Conservation (phyloP, 2,797 vertebrate genomes). For the Rhabdophis nuchalis region DNA sequence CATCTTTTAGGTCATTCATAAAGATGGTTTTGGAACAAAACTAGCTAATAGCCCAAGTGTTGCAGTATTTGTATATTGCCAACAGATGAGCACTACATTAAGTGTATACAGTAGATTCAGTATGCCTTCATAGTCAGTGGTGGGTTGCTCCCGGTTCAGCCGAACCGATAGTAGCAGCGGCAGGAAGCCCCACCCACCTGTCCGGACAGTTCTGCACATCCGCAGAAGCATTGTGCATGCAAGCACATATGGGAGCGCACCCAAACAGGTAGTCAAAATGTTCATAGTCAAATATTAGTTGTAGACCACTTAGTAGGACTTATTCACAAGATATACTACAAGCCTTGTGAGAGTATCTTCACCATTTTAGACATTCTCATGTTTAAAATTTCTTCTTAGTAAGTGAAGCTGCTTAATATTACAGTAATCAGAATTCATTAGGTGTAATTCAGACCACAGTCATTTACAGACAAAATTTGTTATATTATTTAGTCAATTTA, state of each 20-base stretch:
- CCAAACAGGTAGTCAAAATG: too few relatives aligned
- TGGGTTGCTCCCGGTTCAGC: too few relatives aligned
- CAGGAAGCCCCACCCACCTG: too few relatives aligned
- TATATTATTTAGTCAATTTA: background rate
- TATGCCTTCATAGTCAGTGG: background rate
- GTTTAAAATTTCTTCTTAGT: background rate
- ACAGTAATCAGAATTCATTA: background rate
- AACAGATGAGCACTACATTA: background rate
- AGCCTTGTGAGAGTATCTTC: background rate
- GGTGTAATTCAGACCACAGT: background rate
- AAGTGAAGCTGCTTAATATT: background rate
- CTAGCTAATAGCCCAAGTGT: background rate
- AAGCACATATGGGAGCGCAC: too few relatives aligned
- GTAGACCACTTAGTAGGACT: background rate
- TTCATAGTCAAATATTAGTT: background rate
- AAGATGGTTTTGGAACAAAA: background rate
- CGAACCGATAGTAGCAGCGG: too few relatives aligned
- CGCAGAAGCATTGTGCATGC: too few relatives aligned
- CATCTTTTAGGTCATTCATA: background rate
- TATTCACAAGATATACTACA: background rate
- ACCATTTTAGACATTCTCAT: background rate
- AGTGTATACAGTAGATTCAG: background rate
- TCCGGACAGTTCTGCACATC: too few relatives aligned
- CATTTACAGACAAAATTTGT: background rate
- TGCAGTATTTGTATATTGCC: background rate